Evolutionary conservation across 2,113 vertebrate species (phyloP), one percentile per base, ranked within the genome.

Genomic region (Meriones unguiculatus): DNA sequence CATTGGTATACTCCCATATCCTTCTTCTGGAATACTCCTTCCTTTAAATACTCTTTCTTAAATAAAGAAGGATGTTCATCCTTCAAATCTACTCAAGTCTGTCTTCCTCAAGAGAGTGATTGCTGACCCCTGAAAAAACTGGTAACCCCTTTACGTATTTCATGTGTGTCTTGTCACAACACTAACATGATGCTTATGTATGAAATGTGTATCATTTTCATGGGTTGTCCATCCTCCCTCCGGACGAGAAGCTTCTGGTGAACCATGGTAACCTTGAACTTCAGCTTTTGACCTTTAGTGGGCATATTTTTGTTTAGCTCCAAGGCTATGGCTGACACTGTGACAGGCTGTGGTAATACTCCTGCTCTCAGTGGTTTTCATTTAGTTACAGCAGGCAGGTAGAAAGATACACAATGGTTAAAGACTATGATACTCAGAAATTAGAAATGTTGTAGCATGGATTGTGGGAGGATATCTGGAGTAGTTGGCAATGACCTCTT

Each of bases 201-300:
- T 11, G 3, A 54, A 15, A 17, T 28, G 7, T 62, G 25, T 13
- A 1, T 25, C 52, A 52, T 5, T 69, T 69, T 78, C 18, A 28
- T 3, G 38, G 18, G 8, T 24, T 30, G 50, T 1, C 28, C 22
- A 22, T 41, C 52, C 24, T 84, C 25, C 50, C 18, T 3, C 18
- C 7, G 35, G 70, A 72, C n/a, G 52, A 41, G 64, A 78, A 54
- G 7, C 18, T 10, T n/a, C 9, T 2, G 0, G 0, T 25, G 9
- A 54, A 35, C 20, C 32, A 12, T 1, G 20, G 22, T n/a, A 0
- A 78, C 8, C 28, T 14, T 70, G 46, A 46, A 4, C 54, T 80
- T 28, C 15, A 52, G 64, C 10, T 24, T 7, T 5, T 35, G 41
- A 35, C 1, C 4, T 8, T 20, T 0, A 1, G 1, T 9, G 24